Evolutionary conservation across 1,140 invertebrate genomes (phyloP), one percentile per base, ranked within the genome.

Genomic region (Linepithema humile): DNA sequence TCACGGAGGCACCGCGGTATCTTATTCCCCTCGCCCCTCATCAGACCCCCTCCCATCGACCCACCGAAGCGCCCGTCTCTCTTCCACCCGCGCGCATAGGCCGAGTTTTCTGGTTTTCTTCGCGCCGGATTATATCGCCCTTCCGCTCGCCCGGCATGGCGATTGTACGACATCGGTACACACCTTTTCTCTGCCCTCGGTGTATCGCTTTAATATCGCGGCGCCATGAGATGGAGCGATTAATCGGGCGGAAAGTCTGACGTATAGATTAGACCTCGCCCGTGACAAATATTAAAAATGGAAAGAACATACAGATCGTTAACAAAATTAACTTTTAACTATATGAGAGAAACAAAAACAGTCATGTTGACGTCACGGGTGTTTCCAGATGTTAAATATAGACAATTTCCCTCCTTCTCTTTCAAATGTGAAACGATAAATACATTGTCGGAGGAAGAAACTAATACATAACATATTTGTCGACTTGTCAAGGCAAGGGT

Each of bases 1-100:
- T 90, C 91, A 90, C 86, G 83, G 85, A 89, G 89, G 89, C 88
- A 90, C 69, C 84, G 88, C 62, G 75, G 55, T 77, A 45, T 65
- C 75, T 67, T n/a, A 4, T 60, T 64, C 70, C 50, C 7, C 29
- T 53, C 29, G 64, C 59, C 53, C 26, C 45, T 50, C 20, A 29
- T 62, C 29, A 43, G 23, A 48, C 43, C 75, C 38, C 57, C 55
- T 84, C 83, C 80, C 75, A 45, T 67, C 67, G 53, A 50, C 35
- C 65, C 43, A 38, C 10, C 72, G 17, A 32, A 69, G 17, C 35
- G 2, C 12, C 38, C 40, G 10, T 60, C 43, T 43, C 80, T 73
- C 64, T 74, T 38, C 10, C 69, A 45, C 20, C 65, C 65, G 73
- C 72, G 53, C 64, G 20, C 55, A 77, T 80, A 74, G 75, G 38